Base-by-base conservation (phyloP, 1,140 invertebrate genomes). In the Homalodisca vitripennis region DNA sequence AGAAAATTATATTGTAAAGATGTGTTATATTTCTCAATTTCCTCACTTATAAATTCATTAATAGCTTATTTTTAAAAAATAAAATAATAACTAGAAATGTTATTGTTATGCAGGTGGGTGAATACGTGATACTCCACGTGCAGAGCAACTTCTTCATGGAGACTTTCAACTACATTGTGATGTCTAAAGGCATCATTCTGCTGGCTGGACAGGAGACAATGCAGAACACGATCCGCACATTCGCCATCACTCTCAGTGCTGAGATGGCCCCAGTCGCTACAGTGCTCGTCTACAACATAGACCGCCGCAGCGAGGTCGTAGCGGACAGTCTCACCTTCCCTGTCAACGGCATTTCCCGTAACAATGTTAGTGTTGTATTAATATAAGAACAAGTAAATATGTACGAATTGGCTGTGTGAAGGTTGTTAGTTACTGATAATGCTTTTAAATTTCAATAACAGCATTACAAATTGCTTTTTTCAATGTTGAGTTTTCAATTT, bases 221-320 rank as follows among this genome's bases (percentile, higher is more conserved):
- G 86, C 81, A 84, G 77, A 75, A 53, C 78, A 88, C 75, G 17
- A 87, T 95, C 3, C 88, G 88, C 75, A 98, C 95, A 0, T 95
- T 98, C 80, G 89, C 95, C 0, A 86, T 98, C 32, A 88, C 92
- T 0, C 78, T 98, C 3, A 94, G 92, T 26, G 86, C 94, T 0
- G 94, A 98, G 82, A 98, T 98, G 95, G 92, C 95, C 12, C 96
- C 96, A 0, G 89, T 91, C 24, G 89, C 95, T 0, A 95, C 94
- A 0, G 85, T 95, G 13, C 85, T 98, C 13, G 93, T 97, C 12
- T 99, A 95, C 83, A 88, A 93, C 76, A 86, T 97, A 0, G 87
- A 88, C 3, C 84, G 86, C 47, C 89, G 92, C 74, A 94, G 93
- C 1, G 88, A 93, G 74, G 88, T 98, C 1, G 87, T 97, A 0